Percentiles rank a stretch among this genome's conserved stretches.
Conservation (phyloP, 2,888 invertebrate genomes). For the Rhamphomyia laevipes region DNA sequence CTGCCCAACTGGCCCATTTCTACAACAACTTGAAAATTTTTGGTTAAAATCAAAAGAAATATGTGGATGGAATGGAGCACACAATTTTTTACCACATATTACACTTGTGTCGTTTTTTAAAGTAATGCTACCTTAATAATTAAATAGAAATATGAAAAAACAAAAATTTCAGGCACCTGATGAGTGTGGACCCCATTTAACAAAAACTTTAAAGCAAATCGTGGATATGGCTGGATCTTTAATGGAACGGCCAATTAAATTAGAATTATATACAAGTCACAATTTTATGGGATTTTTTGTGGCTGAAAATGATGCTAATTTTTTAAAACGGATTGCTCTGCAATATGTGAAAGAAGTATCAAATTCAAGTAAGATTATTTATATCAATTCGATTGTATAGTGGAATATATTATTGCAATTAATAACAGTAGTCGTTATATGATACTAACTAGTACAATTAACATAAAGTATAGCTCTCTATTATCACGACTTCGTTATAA, state of each 20-base stretch:
- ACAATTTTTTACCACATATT: slow-evolving; percentile 81
- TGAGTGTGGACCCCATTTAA: slow-evolving; percentile 55
- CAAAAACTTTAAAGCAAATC: slow-evolving; percentile 60
- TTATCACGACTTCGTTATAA: no score
- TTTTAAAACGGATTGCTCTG: slow-evolving; percentile 64
- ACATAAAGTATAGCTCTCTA: no score
- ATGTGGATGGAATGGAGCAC: slow-evolving; percentile 82
- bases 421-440: no score
- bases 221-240: slow-evolving; percentile 57
- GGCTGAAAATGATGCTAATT: slow-evolving; percentile 67
- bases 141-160: neutral
- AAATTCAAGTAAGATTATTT: slow-evolving; percentile 54
- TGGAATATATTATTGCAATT: neutral
- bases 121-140: slow-evolving; percentile 37
- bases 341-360: slow-evolving; percentile 72
- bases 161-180: slow-evolving; percentile 53
- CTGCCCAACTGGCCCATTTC: slow-evolving; percentile 60
- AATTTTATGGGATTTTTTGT: slow-evolving; percentile 89
- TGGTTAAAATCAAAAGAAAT: slow-evolving; percentile 63
- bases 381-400: neutral
- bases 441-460: no score
- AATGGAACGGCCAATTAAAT: slow-evolving; percentile 51
- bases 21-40: slow-evolving; percentile 57
- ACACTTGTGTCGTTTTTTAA: slow-evolving; percentile 83
- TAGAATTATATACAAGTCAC: slow-evolving; percentile 74